Percentiles rank a stretch among this genome's conserved stretches.
Conservation (phyloP, 35 echinoderm and acorn worm genomes). For the Heliocidaris tuberculata region DNA sequence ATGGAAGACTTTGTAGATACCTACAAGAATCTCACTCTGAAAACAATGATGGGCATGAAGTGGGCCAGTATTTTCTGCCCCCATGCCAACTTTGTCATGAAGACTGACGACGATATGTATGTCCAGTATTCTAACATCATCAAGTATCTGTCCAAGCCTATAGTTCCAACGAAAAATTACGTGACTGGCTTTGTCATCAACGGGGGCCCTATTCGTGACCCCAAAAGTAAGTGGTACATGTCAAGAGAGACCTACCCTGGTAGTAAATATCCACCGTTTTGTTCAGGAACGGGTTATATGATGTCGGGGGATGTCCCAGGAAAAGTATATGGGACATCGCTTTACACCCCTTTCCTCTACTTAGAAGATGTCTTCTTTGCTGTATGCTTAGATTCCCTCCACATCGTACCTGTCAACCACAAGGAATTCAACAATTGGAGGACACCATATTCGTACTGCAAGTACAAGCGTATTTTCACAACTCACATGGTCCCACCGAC, state of each 20-base stretch:
- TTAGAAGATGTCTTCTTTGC: constrained; percentile 92
- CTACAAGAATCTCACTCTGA: constrained; percentile 92
- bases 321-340: constrained; percentile 69
- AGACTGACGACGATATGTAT: constrained; percentile 97
- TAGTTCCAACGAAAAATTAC: constrained; percentile 42
- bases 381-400: constrained; percentile 69
- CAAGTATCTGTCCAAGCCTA: constrained; percentile 42
- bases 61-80: constrained; percentile 79
- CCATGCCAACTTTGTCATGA: constrained; percentile 85
- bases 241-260: constrained; percentile 78
- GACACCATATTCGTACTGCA: constrained; percentile 85
- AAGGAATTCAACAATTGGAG: constrained; percentile 93
- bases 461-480: constrained; percentile 78
- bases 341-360: constrained; percentile 77
- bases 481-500: constrained; percentile 92
- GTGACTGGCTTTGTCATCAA: constrained; percentile 85
- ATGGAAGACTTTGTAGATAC: constrained; percentile 94
- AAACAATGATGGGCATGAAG: constrained; percentile 96
- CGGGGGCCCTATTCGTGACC: constrained; percentile 84
- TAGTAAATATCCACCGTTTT: constrained; percentile 88
- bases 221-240: constrained; percentile 99
- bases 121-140: constrained; percentile 78
- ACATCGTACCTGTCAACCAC: constrained; percentile 75
- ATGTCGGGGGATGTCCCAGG: constrained; percentile 80
- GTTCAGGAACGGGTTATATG: constrained; percentile 89